Evolutionary conservation across 1,140 invertebrate genomes (phyloP), one percentile per base, ranked within the genome.

Genomic region (Daktulosphaira vitifoliae): DNA sequence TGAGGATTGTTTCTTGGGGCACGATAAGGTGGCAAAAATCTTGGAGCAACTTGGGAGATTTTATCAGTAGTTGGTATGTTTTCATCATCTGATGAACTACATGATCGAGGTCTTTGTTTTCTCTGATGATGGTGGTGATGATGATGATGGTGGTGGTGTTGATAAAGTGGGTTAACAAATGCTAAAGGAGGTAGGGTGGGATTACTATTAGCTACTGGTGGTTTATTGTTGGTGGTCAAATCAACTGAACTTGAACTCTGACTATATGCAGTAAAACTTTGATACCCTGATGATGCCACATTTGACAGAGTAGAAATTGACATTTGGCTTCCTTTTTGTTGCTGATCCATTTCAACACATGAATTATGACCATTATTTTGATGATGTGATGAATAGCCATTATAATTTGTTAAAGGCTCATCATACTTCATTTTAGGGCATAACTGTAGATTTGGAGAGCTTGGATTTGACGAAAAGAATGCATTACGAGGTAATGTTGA

Each of bases 181-280:
- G 90, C 89, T 50, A 93, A 73, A 5, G 89, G 88, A 59, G 84
- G 79, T 37, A 78, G 11, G 44, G 39, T 46, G 38, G 51, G 29
- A 49, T 51, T 65, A 13, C 26, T 23, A 51, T 66, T 66, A 38
- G 46, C 37, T 29, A 48, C 37, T 22, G 53, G 26, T 6, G 29
- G 38, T 44, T 66, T 65, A 50, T 65, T 53, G 64, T 66, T 74
- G 64, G 74, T 73, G 7, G 78, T 78, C 9, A 85, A 79, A 72
- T 92, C 89, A 3, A 91, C 86, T n/a, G 90, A 89, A 72, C 88
- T 91, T 69, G 86, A 90, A 66, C 88, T 91, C 73, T 91, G 89
- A 71, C 89, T 92, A 73, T 90, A 91, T 6, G 88, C 89, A 4
- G 88, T 87, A 71, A 92, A 90, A 70, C 89, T 92, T 75, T 94